phyloP scores from a whole-genome alignment of 2,113 vertebrate genomes.

The Tachycineta bicolor region DNA sequence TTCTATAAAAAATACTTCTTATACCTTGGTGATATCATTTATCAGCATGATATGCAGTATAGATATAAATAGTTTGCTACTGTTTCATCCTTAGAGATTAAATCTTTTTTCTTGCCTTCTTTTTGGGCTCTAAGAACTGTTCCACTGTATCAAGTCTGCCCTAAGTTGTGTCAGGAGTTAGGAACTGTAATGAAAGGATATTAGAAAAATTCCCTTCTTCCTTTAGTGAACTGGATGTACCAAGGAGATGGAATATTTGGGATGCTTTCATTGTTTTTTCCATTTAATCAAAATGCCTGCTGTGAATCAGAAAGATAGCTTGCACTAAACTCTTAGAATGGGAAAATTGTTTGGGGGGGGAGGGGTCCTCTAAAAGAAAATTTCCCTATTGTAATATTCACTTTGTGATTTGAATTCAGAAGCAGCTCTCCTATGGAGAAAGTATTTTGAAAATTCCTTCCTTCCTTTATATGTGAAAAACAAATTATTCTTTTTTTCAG shows the following conservation, averaged over 20 bases:
- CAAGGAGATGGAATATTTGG: neutral
- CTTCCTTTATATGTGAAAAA: neutral
- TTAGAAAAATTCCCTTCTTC: neutral
- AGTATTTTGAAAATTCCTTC: neutral
- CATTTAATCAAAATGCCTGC: neutral
- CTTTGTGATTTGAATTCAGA: neutral
- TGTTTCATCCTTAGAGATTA: neutral
- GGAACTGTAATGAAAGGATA: neutral
- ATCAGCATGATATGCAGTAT: neutral
- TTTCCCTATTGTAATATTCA: neutral
- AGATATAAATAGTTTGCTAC: neutral
- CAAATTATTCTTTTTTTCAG: neutral
- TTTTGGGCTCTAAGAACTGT: neutral
- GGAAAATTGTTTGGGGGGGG: neutral
- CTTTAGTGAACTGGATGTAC: neutral
- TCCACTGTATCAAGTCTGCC: neutral
- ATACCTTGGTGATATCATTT: neutral
- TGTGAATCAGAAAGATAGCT: neutral
- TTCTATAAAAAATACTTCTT: slow-evolving; percentile 3
- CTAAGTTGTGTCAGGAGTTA: neutral
- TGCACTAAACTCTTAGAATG: neutral
- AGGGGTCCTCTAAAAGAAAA: neutral
- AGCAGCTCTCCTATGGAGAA: neutral
- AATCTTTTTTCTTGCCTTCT: neutral
- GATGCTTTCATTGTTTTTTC: neutral